phyloP scores from a whole-genome alignment of 2,797 vertebrate genomes.

The Jordanella pulchra region DNA sequence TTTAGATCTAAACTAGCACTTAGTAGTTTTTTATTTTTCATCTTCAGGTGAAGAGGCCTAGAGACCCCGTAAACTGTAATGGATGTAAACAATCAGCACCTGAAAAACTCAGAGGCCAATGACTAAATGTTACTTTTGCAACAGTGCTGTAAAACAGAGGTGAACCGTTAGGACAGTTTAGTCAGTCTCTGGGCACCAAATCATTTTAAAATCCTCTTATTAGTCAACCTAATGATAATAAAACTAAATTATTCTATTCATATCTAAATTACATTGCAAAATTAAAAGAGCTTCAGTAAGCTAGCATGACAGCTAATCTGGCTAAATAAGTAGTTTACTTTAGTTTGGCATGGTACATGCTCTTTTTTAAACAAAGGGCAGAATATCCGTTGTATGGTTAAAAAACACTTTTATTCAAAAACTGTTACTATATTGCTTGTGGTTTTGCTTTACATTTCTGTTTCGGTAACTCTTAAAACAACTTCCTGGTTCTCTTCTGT shows the following conservation, averaged over 20 bases:
- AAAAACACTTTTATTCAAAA: neutral
- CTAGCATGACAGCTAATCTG: neutral
- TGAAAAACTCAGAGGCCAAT: neutral
- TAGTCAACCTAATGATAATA: neutral
- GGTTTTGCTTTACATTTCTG: neutral
- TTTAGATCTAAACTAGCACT: neutral
- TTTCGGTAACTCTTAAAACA: neutral
- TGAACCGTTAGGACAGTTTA: neutral
- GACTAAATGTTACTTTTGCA: neutral
- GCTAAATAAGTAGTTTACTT: neutral
- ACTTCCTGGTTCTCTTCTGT: neutral
- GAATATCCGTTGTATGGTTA: neutral
- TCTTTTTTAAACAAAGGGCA: neutral
- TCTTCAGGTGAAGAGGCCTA: neutral
- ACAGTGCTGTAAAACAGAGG: neutral
- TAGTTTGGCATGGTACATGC: neutral
- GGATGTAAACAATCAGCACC: neutral
- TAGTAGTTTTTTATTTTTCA: too few relatives aligned
- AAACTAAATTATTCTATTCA: neutral
- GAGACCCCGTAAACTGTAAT: neutral
- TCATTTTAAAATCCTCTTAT: neutral
- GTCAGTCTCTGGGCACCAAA: neutral
- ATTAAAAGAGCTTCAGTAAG: neutral
- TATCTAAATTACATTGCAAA: too few relatives aligned
- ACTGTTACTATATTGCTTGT: neutral